Evolutionary conservation across 2,797 vertebrate species (phyloP).

Genomic region (Microctenopoma stevenorrisi): DNA sequence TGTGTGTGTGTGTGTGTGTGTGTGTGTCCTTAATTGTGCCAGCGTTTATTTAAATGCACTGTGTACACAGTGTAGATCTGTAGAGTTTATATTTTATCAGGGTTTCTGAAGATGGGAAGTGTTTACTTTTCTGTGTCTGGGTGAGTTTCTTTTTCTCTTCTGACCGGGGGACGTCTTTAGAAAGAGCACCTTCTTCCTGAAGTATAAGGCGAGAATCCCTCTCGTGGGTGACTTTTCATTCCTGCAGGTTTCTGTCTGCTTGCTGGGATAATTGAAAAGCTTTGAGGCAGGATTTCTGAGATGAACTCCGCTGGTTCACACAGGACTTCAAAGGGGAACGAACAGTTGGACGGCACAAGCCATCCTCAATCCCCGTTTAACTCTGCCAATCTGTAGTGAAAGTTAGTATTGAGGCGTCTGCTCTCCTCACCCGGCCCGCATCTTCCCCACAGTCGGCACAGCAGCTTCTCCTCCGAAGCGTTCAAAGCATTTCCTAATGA

Average conservation of each 20-base stretch:
- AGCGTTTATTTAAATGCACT: too few relatives aligned
- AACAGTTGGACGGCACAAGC: conserved; percentile 17
- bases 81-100: too few relatives aligned
- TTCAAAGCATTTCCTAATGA: conserved; percentile 65
- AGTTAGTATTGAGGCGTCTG: conserved; percentile 37
- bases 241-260: conserved; percentile 33
- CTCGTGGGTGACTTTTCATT: conserved; percentile 10
- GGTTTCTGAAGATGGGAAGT: background rate
- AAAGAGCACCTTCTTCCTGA: background rate
- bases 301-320: conserved; percentile 33
- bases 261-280: conserved; percentile 63
- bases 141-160: background rate
- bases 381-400: conserved; percentile 37
- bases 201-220: conserved; percentile 15
- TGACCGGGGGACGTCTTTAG: background rate
- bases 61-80: too few relatives aligned
- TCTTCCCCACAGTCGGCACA: conserved; percentile 39
- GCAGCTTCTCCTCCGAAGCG: conserved; percentile 47
- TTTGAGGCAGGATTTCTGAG: conserved; percentile 56
- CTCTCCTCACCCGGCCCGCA: conserved; percentile 5
- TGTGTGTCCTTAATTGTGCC: too few relatives aligned
- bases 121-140: conserved; percentile 4
- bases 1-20: too few relatives aligned
- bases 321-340: conserved; percentile 43
- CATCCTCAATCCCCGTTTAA: conserved; percentile 26